phyloP scores from a whole-genome alignment of 2,113 vertebrate species.

The Ornithorhynchus anatinus region DNA sequence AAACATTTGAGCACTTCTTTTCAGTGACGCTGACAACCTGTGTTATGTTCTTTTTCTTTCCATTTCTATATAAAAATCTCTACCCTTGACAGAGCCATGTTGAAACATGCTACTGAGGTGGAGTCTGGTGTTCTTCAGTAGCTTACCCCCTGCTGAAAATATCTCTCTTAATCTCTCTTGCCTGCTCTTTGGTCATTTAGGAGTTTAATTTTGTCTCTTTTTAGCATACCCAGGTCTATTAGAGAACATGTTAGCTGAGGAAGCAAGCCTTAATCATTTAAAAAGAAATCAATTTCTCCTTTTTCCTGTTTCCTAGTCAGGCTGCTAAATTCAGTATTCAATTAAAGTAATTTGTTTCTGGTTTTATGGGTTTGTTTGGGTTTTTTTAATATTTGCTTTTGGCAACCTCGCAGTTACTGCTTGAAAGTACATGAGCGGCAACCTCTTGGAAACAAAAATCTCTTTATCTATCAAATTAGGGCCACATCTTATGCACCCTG shows the following conservation, averaged over 20 bases:
- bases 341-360: too few relatives aligned
- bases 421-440: too few relatives aligned
- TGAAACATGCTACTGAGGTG: accelerated
- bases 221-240: background rate
- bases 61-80: background rate
- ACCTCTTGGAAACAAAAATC: too few relatives aligned
- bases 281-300: too few relatives aligned
- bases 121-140: background rate
- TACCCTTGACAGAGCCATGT: background rate
- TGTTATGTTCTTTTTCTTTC: background rate
- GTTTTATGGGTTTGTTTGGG: too few relatives aligned
- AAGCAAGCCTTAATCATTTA: accelerated
- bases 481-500: too few relatives aligned
- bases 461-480: too few relatives aligned
- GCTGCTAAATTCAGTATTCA: background rate
- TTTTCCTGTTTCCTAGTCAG: background rate
- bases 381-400: too few relatives aligned
- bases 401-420: too few relatives aligned
- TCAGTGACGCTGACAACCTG: background rate
- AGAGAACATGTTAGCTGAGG: background rate
- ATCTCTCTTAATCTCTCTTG: background rate
- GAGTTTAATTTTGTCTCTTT: background rate
- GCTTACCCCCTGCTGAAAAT: background rate
- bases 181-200: background rate
- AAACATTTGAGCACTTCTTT: background rate